Conservation (phyloP, 2,797 vertebrate species). For the Vespertilio murinus region DNA sequence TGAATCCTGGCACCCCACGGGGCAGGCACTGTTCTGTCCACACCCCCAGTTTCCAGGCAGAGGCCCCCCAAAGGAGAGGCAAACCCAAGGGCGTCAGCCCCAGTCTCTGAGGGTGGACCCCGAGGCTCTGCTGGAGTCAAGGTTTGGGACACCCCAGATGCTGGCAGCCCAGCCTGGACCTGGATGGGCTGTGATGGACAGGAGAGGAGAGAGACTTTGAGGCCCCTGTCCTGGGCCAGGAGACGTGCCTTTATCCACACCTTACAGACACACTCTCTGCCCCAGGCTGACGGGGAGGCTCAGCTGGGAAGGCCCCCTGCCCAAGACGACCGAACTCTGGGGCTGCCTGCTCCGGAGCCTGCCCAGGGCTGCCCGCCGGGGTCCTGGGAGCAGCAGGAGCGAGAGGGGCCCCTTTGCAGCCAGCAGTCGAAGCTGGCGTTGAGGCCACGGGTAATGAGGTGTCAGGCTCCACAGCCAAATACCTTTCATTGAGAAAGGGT, state of each 20-base stretch:
- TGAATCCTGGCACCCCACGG: not conserved
- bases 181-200: not conserved
- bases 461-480: constrained; percentile 3
- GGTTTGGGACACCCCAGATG: not conserved
- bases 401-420: not conserved
- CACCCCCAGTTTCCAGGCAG: not conserved
- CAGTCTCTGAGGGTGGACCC: not conserved
- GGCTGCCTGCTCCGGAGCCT: not conserved
- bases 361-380: not conserved
- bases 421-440: not conserved
- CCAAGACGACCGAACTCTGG: no score
- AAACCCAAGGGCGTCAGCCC: not conserved
- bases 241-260: not conserved
- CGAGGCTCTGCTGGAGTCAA: not conserved
- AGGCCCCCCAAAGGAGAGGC: not conserved
- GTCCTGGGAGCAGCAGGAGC: not conserved
- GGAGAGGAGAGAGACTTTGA: not conserved
- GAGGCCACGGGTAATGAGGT: constrained; percentile 46
- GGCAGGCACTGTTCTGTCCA: not conserved
- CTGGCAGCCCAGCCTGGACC: not conserved
- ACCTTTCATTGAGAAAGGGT: constrained; percentile 33
- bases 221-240: not conserved
- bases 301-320: not conserved
- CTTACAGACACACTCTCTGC: no score
- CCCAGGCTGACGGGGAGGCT: not conserved